Conservation (phyloP, 2,888 invertebrate genomes). For the Limnephilus auricula region DNA sequence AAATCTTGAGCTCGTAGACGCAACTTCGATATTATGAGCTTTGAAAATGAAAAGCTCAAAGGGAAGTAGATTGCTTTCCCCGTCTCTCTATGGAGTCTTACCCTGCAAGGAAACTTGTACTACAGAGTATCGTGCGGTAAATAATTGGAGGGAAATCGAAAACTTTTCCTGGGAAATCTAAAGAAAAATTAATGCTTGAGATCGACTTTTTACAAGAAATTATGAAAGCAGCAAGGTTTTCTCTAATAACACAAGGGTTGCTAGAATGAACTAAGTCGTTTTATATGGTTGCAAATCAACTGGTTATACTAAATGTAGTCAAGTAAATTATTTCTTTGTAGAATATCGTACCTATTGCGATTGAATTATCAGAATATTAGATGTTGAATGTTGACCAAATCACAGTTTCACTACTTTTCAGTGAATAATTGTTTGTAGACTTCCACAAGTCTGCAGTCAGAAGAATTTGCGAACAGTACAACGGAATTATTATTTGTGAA, state of each 20-base stretch:
- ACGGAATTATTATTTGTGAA: background rate
- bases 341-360: background rate
- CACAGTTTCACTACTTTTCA: background rate
- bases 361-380: background rate
- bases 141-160: slow-evolving; percentile 12
- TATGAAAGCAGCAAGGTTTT: background rate
- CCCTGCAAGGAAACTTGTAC: slow-evolving; percentile 17
- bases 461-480: background rate
- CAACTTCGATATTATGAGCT: background rate
- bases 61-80: slow-evolving; percentile 41
- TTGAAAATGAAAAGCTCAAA: slow-evolving; percentile 49
- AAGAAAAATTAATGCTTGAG: background rate
- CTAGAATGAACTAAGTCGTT: too few relatives aligned
- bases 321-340: background rate
- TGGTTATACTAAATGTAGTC: background rate
- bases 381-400: background rate
- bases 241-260: background rate
- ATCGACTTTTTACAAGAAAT: background rate
- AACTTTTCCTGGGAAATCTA: background rate
- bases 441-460: background rate
- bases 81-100: slow-evolving; percentile 13
- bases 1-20: background rate
- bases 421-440: background rate
- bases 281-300: too few relatives aligned
- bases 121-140: slow-evolving; percentile 32